Evolutionary conservation across 2,113 vertebrate species (phyloP).

Genomic region (Acanthochromis polyacanthus): DNA sequence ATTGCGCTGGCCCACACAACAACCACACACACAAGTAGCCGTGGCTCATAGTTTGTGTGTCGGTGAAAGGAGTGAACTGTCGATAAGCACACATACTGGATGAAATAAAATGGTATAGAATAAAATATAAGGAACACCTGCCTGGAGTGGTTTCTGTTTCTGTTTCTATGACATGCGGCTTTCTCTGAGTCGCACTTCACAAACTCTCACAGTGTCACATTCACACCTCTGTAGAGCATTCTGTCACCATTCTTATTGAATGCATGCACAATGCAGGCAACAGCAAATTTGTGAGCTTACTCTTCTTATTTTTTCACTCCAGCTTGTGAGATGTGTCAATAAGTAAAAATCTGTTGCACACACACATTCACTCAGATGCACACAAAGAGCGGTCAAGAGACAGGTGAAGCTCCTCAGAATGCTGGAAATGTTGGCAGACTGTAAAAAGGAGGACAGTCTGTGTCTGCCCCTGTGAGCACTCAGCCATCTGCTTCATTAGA

Average conservation of each 20-base stretch:
- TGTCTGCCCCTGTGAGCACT: conserved; percentile 78
- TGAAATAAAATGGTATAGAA: conserved; percentile 82
- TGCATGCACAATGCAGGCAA: neutral
- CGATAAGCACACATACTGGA: conserved; percentile 86
- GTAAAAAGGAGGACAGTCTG: conserved; percentile 79
- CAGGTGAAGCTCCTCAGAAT: conserved; percentile 76
- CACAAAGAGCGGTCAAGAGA: conserved; percentile 58
- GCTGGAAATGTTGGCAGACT: conserved; percentile 74
- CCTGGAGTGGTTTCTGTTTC: conserved; percentile 41
- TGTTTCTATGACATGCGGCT: conserved; percentile 3
- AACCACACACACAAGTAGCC: conserved; percentile 44
- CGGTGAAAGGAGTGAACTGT: conserved; percentile 65
- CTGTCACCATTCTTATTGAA: no score
- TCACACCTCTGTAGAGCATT: neutral
- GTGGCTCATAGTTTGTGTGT: conserved; percentile 54
- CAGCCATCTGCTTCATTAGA: conserved; percentile 87
- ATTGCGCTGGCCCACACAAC: conserved; percentile 50
- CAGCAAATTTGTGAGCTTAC: neutral
- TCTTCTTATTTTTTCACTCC: neutral
- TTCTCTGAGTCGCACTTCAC: conserved; percentile 9
- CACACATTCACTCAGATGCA: conserved; percentile 40
- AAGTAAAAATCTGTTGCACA: conserved; percentile 24
- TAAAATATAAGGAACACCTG: conserved; percentile 77
- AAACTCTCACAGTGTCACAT: neutral
- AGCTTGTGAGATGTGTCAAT: conserved; percentile 21